phyloP scores from a whole-genome alignment of 2,797 vertebrate species.

The Thamnophis elegans region DNA sequence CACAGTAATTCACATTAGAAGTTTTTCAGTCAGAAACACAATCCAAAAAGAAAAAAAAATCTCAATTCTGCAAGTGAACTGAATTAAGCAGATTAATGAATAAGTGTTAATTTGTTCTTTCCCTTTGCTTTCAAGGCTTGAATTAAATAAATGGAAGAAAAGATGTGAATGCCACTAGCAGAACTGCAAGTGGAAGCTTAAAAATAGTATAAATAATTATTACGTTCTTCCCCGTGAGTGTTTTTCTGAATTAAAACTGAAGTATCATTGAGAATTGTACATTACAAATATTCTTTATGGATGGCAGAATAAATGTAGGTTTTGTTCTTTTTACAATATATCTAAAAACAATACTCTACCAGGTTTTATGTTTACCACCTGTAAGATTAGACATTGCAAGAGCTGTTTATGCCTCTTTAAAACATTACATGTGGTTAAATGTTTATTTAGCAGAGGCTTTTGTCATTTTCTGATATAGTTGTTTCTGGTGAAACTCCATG shows the following conservation, averaged over 20 bases:
- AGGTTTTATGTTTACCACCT: background rate
- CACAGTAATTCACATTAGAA: background rate
- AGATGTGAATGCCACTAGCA: background rate
- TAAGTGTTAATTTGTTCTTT: background rate
- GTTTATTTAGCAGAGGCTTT: conserved; percentile 59
- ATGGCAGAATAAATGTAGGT: background rate
- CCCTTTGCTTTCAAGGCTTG: background rate
- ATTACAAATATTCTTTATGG: background rate
- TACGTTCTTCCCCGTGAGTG: background rate
- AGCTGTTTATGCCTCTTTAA: conserved; percentile 43
- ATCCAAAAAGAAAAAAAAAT: background rate
- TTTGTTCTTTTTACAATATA: background rate
- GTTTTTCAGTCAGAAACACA: background rate
- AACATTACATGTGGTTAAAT: conserved; percentile 64
- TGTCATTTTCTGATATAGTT: conserved; percentile 24
- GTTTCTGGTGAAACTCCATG: conserved; percentile 35
- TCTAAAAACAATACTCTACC: background rate
- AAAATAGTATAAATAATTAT: background rate
- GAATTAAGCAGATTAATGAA: background rate
- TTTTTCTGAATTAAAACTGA: background rate
- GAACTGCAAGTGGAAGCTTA: background rate
- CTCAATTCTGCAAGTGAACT: background rate
- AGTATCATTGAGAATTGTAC: background rate
- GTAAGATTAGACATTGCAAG: background rate
- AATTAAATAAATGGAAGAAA: background rate